A percentile compares a stretch with the other conserved stretches of the same genome.
These are phyloP conservation scores for Lynx canadensis DNA, from an alignment of 2,113 vertebrate species.

Conservation along the genomic window DNA sequence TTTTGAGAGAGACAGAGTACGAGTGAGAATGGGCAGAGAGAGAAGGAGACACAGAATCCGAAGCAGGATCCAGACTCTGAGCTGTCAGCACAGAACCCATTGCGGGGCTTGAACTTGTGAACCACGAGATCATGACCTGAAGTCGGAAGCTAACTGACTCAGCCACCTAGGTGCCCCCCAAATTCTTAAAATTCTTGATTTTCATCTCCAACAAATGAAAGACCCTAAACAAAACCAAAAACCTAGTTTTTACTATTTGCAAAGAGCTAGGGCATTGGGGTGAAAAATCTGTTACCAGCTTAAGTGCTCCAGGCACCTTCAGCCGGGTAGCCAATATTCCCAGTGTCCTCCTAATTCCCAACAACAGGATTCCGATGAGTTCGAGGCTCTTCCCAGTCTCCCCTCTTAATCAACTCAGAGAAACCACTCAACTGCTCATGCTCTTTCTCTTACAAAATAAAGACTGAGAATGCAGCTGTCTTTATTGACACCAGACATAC, in stretches of 20 bases:
- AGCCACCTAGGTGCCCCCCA: too few species aligned
- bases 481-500: neutral
- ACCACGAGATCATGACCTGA: too few species aligned
- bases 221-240: neutral
- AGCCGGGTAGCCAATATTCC: neutral
- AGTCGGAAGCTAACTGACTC: too few species aligned
- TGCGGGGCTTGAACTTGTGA: too few species aligned
- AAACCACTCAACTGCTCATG: neutral
- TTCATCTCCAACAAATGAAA: neutral
- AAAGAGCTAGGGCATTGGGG: neutral
- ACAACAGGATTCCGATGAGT: neutral
- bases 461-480: neutral
- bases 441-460: too few species aligned
- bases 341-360: neutral
- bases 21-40: too few species aligned
- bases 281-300: neutral
- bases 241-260: neutral
- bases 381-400: neutral
- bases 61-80: too few species aligned
- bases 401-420: neutral
- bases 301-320: neutral
- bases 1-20: too few species aligned
- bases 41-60: too few species aligned
- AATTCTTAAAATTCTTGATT: neutral
- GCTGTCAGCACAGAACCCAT: too few species aligned